A percentile compares a stretch with the other conserved stretches of the same genome.
Evolutionary conservation across 2,888 invertebrate species (phyloP).

Genomic region (Nysson spinosus): DNA sequence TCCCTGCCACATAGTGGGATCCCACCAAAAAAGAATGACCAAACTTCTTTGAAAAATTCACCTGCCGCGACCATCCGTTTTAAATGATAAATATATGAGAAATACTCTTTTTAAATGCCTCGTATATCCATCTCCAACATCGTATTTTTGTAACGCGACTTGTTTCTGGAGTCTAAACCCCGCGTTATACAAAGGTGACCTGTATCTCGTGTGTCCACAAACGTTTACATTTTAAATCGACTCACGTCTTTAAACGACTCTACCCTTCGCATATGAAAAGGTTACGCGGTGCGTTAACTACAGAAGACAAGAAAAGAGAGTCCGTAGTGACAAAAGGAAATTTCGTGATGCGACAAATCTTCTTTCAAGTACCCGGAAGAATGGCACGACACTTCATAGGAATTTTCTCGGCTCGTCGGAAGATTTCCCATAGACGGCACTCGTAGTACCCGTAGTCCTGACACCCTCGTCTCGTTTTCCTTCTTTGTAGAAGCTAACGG

Average conservation of each 20-base stretch:
- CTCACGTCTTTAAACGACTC: too few relatives aligned
- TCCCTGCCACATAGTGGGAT: constrained; percentile 12
- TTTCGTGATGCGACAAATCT: constrained; percentile 29
- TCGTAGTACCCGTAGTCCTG: constrained; percentile 41
- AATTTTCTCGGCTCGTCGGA: constrained; percentile 54
- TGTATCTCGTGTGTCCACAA: too few relatives aligned
- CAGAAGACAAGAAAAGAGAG: too few relatives aligned
- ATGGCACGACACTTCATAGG: constrained; percentile 42
- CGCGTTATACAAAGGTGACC: too few relatives aligned
- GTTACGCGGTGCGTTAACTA: too few relatives aligned
- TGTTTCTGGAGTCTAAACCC: too few relatives aligned
- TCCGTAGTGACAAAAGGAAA: constrained; percentile 19
- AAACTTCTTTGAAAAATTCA: neutral
- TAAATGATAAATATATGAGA: too few relatives aligned
- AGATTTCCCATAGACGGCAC: constrained; percentile 64
- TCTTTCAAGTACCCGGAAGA: constrained; percentile 36
- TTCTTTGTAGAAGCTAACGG: constrained; percentile 29
- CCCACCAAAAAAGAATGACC: constrained; percentile 6
- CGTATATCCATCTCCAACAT: too few relatives aligned
- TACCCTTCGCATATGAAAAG: too few relatives aligned
- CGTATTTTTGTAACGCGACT: too few relatives aligned
- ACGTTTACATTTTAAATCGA: too few relatives aligned
- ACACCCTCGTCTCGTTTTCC: constrained; percentile 18
- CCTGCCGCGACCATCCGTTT: neutral
- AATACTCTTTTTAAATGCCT: too few relatives aligned